A percentile compares a stretch with the other conserved stretches of the same genome.
These are phyloP conservation scores for Lacanobia oleracea DNA, from an alignment of 2,888 invertebrate genomes.

Conservation along the genomic window DNA sequence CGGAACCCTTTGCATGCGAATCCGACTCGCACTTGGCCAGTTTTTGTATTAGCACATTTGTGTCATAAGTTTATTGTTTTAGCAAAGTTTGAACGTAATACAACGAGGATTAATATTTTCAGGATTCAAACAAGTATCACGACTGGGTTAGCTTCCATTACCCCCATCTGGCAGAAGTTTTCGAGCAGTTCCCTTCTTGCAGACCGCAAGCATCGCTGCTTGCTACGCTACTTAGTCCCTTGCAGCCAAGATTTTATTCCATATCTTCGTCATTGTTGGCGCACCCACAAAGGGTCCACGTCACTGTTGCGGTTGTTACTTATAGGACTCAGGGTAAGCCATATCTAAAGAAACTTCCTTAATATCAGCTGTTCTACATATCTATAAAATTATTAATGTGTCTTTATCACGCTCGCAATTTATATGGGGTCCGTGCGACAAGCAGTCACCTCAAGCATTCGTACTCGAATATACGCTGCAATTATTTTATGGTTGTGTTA, in stretches of 20 bases:
- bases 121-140: constrained; percentile 97
- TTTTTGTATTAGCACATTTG: neutral
- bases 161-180: constrained; percentile 96
- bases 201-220: constrained; percentile 95
- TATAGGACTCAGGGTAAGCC: constrained; percentile 94
- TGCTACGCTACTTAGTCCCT: constrained; percentile 94
- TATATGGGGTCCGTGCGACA: too few species aligned
- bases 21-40: too few species aligned
- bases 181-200: constrained; percentile 96
- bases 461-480: neutral
- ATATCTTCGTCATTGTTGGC: constrained; percentile 96
- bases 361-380: neutral
- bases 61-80: neutral
- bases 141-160: constrained; percentile 97
- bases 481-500: too few species aligned
- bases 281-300: constrained; percentile 94
- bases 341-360: neutral
- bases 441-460: too few species aligned
- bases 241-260: constrained; percentile 98
- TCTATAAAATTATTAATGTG: neutral
- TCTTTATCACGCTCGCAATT: neutral
- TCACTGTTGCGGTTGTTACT: constrained; percentile 97
- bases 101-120: constrained; percentile 47
- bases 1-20: too few species aligned
- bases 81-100: neutral